Evolutionary conservation across 92 coral and sea anemone species (phyloP).

Genomic region (Hydrozoanthus gracilis): DNA sequence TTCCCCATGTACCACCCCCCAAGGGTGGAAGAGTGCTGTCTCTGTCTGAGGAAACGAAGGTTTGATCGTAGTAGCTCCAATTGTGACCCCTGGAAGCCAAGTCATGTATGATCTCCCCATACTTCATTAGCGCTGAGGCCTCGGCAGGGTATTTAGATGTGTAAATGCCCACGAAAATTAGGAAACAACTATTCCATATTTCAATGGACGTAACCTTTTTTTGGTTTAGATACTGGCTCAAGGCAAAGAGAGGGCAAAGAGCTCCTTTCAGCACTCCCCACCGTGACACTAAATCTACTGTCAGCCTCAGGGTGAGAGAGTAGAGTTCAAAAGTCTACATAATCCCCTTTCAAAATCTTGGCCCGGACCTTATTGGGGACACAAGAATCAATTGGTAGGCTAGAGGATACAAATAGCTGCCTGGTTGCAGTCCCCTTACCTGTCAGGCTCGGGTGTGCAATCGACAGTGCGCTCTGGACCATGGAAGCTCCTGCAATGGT

Average conservation of each 20-base stretch:
- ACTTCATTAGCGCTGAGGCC: constrained; percentile 70
- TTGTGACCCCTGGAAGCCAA: constrained; percentile 61
- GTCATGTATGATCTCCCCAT: constrained; percentile 68
- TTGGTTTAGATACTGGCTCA: constrained; percentile 48
- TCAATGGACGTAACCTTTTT: constrained; percentile 36
- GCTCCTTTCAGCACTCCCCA: constrained; percentile 40
- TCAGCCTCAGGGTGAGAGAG: constrained; percentile 25
- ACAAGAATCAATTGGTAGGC: constrained; percentile 44
- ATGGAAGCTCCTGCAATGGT: no score
- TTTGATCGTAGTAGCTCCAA: constrained; percentile 68
- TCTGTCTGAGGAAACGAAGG: constrained; percentile 60
- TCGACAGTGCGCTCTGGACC: no score
- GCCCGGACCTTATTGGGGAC: constrained; percentile 33
- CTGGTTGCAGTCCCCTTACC: no score
- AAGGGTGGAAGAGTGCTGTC: constrained; percentile 46
- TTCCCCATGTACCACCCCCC: constrained; percentile 58
- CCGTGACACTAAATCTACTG: constrained; percentile 31
- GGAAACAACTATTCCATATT: constrained; percentile 51
- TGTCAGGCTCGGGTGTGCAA: no score
- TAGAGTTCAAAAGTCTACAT: constrained; percentile 43
- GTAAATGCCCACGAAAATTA: constrained; percentile 58
- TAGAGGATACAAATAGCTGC: no score
- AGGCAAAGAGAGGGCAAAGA: constrained; percentile 52
- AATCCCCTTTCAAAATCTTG: constrained; percentile 58
- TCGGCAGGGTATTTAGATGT: constrained; percentile 51